Evolutionary conservation across 1,140 invertebrate species (phyloP).

Genomic region (Cotesia vestalis): DNA sequence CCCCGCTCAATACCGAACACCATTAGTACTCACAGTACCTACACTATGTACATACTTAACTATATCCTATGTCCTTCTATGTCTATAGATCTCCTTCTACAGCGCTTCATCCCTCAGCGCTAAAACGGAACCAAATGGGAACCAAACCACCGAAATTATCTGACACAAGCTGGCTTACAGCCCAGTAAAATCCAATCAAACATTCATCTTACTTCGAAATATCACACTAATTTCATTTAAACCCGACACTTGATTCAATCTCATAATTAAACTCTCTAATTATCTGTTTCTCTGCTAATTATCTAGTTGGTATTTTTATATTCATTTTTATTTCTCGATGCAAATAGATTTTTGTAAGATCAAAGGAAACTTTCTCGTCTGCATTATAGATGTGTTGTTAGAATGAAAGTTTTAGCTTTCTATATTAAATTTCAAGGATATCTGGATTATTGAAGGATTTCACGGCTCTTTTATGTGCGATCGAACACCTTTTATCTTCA

Average conservation of each 20-base stretch:
- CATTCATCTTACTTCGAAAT: not conserved
- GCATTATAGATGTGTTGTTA: not conserved
- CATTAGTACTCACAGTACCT: not conserved
- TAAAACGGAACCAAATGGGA: too few relatives aligned
- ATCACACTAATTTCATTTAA: not conserved
- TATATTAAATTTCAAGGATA: slow-evolving; percentile 20
- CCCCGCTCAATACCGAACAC: slow-evolving; percentile 61
- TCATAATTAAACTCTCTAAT: too few relatives aligned
- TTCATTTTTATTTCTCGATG: too few relatives aligned
- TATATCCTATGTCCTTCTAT: too few relatives aligned
- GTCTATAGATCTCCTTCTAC: too few relatives aligned
- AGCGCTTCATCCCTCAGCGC: too few relatives aligned
- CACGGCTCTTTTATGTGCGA: not conserved
- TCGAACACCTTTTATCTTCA: not conserved
- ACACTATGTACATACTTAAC: slow-evolving; percentile 1
- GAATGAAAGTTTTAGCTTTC: slow-evolving; percentile 12
- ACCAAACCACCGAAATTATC: not conserved
- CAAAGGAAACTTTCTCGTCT: not conserved
- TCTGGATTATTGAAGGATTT: slow-evolving; percentile 9
- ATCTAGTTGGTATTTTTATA: too few relatives aligned
- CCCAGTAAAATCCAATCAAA: not conserved
- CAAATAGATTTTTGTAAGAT: too few relatives aligned
- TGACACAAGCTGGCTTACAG: not conserved
- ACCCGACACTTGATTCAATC: not conserved
- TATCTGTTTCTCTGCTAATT: too few relatives aligned